These are phyloP conservation scores for Andricus curvator DNA, from an alignment of 2,888 invertebrate species.

Conservation along the genomic window DNA sequence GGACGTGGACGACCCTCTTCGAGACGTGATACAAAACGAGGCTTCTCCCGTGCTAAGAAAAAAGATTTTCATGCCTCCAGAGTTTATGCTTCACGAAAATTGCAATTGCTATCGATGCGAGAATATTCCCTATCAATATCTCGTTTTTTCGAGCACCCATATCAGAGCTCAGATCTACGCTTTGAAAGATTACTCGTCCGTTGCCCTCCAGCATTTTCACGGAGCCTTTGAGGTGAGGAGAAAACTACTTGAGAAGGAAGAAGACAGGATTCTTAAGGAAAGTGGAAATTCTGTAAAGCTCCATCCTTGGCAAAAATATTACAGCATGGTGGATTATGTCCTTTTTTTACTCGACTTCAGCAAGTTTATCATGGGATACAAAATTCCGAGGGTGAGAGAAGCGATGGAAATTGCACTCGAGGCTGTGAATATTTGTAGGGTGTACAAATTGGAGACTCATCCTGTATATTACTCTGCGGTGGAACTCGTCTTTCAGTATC, in stretches of 20 bases:
- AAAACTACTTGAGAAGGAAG: conserved; percentile 52
- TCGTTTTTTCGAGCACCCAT: conserved; percentile 65
- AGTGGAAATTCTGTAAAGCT: conserved; percentile 45
- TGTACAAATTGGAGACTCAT: conserved; percentile 64
- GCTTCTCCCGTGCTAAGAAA: conserved; percentile 68
- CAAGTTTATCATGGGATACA: conserved; percentile 59
- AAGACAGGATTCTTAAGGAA: conserved; percentile 28
- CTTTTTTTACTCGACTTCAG: conserved; percentile 67
- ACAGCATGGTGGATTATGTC: conserved; percentile 64
- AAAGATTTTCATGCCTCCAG: conserved; percentile 64
- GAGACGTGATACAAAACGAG: conserved; percentile 56
- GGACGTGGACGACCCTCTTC: conserved; percentile 53
- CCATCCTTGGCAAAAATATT: conserved; percentile 59
- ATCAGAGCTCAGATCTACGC: conserved; percentile 71
- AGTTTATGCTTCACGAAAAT: conserved; percentile 64
- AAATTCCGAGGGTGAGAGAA: conserved; percentile 45
- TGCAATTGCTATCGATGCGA: conserved; percentile 71
- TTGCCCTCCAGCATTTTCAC: conserved; percentile 67
- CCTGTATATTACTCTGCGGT: conserved; percentile 61
- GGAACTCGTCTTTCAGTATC: conserved; percentile 51
- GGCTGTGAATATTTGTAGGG: conserved; percentile 60
- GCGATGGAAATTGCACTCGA: conserved; percentile 57
- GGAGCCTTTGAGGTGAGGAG: conserved; percentile 67
- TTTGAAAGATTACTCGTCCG: conserved; percentile 56
- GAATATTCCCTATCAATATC: conserved; percentile 66